phyloP scores from a whole-genome alignment of 2,113 vertebrate species.

The Gambusia affinis region DNA sequence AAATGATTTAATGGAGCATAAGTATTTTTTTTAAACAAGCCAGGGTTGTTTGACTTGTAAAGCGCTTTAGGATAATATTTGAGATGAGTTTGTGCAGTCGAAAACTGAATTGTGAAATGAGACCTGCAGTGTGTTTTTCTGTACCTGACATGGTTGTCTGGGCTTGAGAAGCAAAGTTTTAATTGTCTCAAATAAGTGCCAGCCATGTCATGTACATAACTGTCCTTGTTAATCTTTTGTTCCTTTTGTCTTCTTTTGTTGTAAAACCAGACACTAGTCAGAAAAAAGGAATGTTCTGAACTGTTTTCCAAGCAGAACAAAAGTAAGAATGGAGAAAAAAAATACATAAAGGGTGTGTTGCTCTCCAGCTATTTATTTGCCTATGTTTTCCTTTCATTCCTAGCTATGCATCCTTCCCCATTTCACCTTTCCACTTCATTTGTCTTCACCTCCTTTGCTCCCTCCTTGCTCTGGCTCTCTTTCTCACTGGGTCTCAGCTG shows the following conservation, averaged over 20 bases:
- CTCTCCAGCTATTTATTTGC: background rate
- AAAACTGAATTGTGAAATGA: background rate
- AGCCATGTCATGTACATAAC: background rate
- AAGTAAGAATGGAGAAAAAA: background rate
- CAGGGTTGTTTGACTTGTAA: too few species aligned
- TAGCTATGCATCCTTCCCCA: background rate
- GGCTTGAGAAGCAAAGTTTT: background rate
- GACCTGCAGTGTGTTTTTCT: background rate
- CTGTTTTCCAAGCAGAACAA: background rate
- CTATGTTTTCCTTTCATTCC: background rate
- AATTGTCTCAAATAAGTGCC: background rate
- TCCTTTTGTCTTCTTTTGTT: background rate
- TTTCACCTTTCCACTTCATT: background rate
- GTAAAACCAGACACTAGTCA: background rate
- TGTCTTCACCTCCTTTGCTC: background rate
- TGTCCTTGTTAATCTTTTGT: background rate
- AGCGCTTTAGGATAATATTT: too few species aligned
- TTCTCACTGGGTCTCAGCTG: conserved; percentile 68
- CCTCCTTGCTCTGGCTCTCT: background rate
- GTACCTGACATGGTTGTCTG: background rate
- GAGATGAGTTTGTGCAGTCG: background rate
- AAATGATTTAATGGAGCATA: too few species aligned
- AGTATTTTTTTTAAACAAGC: too few species aligned
- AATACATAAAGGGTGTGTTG: background rate
- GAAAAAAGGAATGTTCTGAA: background rate